Evolutionary conservation across 2,113 vertebrate genomes (phyloP), one percentile per base, ranked within the genome.

Genomic region (Tylochromis polylepis): DNA sequence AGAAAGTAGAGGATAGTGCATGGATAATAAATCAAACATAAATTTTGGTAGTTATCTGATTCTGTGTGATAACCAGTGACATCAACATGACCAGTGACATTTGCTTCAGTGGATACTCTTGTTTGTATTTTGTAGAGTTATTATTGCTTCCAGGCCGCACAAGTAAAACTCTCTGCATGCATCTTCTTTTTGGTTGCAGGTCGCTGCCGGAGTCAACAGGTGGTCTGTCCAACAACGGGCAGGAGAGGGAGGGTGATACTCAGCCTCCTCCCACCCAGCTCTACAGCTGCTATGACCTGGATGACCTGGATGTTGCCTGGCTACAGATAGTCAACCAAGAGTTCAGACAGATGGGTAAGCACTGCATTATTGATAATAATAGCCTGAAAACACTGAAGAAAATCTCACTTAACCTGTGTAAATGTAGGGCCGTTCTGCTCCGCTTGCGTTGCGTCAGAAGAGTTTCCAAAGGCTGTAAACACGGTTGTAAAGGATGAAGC

Each of bases 291-390:
- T 99, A 99, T n/a, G 97, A 99, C 96, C 97, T 99, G 96, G 98
- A 99, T 0, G 98, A 99, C 93, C 96, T 98, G 6, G 98, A 99
- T 20, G 97, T 98, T 34, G 96, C 96, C 92, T 99, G 98, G 98
- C 93, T 99, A 94, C 97, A 98, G 81, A 96, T 99, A 65, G 97
- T 98, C 84, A 99, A 99, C 92, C 95, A 95, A 2, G 98, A 99
- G 94, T 98, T 99, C 85, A 98, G 96, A 95, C 97, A 98, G 91
- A 97, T 99, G 97, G 97, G 98, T 99, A 95, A 93, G 94, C 70
- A 20, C 57, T 38, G 57, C 29, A 57, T 53, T 24, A 41, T 60
- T 59, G 38, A 53, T n/a, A 70, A 55, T 11, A 31, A 16, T n/a
- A 34, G 11, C 29, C 58, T 60, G 11, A n/a, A 46, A 75, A 79